These are phyloP conservation scores for Drosophila ustulata DNA, from an alignment of 2,888 invertebrate species.

Conservation along the genomic window DNA sequence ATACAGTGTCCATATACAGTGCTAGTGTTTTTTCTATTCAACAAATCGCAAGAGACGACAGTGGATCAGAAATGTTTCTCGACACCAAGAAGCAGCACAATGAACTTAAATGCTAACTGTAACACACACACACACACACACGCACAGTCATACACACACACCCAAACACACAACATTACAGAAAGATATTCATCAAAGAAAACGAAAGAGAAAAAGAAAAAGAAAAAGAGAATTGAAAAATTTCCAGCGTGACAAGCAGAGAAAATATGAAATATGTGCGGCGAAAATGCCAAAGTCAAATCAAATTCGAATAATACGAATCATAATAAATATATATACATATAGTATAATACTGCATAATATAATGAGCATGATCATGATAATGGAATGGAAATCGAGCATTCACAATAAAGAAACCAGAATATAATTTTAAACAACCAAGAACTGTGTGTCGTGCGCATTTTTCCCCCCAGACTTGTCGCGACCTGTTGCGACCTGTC, in stretches of 20 bases:
- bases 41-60: not conserved
- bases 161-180: constrained; percentile 1
- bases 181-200: constrained; percentile 17
- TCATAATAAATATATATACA: constrained; percentile 8
- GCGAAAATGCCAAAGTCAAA: constrained; percentile 17
- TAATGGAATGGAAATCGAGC: constrained; percentile 25
- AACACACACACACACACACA: constrained; percentile 2
- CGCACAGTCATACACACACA: constrained; percentile 10
- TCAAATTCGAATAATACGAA: not conserved
- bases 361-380: constrained; percentile 30
- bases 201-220: too few relatives aligned
- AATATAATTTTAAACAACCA: constrained; percentile 47
- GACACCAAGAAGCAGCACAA: constrained; percentile 1
- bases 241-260: constrained; percentile 20
- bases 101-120: constrained; percentile 22
- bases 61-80: constrained; percentile 2
- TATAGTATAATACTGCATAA: constrained; percentile 12
- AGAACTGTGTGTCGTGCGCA: not conserved
- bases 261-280: not conserved
- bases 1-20: not conserved
- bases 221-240: constrained; percentile 17
- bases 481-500: constrained; percentile 26
- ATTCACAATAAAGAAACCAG: constrained; percentile 55
- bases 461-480: constrained; percentile 6
- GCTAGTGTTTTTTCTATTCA: not conserved